phyloP scores from a whole-genome alignment of 2,888 invertebrate species.

The Heterodera filipjevi region DNA sequence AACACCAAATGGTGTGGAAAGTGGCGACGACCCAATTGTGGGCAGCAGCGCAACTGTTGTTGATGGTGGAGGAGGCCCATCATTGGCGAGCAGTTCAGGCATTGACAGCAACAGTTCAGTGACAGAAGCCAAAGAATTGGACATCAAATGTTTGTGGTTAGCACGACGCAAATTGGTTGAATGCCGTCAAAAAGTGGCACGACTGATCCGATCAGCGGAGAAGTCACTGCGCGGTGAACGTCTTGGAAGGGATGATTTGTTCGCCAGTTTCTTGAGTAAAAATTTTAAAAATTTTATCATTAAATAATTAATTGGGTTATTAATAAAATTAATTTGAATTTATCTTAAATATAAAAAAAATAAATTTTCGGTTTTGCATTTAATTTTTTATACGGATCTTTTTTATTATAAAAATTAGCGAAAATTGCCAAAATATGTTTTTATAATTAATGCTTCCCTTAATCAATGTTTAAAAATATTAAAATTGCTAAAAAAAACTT shows the following conservation, averaged over 20 bases:
- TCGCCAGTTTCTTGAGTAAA: neutral
- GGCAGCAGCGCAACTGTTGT: neutral
- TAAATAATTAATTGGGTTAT: too few species aligned
- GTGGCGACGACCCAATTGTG: neutral
- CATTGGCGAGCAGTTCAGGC: constrained; percentile 20
- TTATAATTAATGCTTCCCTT: too few species aligned
- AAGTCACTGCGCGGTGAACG: constrained; percentile 9
- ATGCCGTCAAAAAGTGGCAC: constrained; percentile 15
- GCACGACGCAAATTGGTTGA: neutral
- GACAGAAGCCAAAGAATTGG: neutral
- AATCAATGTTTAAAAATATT: too few species aligned
- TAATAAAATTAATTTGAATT: too few species aligned
- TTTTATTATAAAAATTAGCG: too few species aligned
- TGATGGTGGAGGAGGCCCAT: neutral
- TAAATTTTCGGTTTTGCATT: too few species aligned
- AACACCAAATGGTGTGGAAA: neutral
- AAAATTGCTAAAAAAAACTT: neutral
- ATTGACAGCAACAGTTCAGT: constrained; percentile 14
- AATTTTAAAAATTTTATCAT: neutral
- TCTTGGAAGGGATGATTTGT: constrained; percentile 21
- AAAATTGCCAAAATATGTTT: too few species aligned
- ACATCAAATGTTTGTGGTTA: neutral
- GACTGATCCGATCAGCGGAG: constrained; percentile 18
- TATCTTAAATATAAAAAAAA: too few species aligned
- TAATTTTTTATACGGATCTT: too few species aligned